Evolutionary conservation across 1,140 invertebrate species (phyloP), one percentile per base, ranked within the genome.

Genomic region (Orius laevigatus): DNA sequence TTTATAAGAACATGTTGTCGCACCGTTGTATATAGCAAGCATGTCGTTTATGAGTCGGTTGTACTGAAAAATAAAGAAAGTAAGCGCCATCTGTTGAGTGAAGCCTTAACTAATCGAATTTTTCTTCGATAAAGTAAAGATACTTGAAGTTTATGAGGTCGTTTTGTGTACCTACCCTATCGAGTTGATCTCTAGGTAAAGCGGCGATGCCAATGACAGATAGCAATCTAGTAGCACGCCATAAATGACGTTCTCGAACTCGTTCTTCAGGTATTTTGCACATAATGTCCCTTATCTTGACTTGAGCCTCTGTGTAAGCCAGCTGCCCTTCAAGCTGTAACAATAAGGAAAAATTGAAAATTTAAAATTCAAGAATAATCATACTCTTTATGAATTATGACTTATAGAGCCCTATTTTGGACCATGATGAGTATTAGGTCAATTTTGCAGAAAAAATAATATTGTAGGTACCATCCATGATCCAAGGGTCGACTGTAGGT

Each of bases 1-100:
- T 58, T 86, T 81, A 63, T 81, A 81, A 2, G 78, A 81, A 59
- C 86, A 90, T 43, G 89, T 79, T 35, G 79, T 80, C 1, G 85
- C 85, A n/a, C 73, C 77, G 58, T 88, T 87, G 66, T 88, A 92
- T 11, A 89, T 78, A 2, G 80, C 76, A 33, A 89, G 66, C 87
- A 93, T 91, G 55, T 88, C 80, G 58, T 88, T 85, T 49, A 85
- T 78, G 12, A 89, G 63, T 12, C 81, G 72, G 63, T 87, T 87
- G 62, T 88, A 87, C 85, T 90, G 66, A 2, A 70, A 71, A 49
- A 50, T 56, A 56, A 56, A 52, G 3, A 25, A 57, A 55, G 54
- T 42, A 43, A 48, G 35, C 32, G 32, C 11, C 11, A 33, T 10
- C 20, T 12, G 8, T 15, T 15, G 11, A 18, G 41, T 12, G 4